Evolutionary conservation across 1,140 invertebrate genomes (phyloP).

Genomic region (Daktulosphaira vitifoliae): DNA sequence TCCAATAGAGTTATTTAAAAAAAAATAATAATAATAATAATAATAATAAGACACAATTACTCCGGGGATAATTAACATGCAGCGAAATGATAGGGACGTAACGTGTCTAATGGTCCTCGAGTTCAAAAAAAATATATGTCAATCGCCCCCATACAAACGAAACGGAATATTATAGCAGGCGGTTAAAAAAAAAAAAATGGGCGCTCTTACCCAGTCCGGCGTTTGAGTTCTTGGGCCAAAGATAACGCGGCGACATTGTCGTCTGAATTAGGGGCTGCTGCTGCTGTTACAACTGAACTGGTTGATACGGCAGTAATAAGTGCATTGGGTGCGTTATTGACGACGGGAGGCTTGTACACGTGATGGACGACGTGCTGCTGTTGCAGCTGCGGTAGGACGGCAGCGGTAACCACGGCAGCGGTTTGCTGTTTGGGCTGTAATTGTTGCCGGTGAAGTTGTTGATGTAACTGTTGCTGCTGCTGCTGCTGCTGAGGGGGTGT

Average conservation of each 20-base stretch:
- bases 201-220: constrained; percentile 23
- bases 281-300: not conserved
- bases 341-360: not conserved
- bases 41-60: no score
- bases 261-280: not conserved
- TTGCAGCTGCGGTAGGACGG: not conserved
- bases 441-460: constrained; percentile 1
- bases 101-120: no score
- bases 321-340: not conserved
- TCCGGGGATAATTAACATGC: no score
- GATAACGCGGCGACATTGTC: constrained; percentile 15
- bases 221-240: constrained; percentile 28
- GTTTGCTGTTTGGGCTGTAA: not conserved
- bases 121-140: no score
- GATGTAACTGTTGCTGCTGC: not conserved
- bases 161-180: no score
- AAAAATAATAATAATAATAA: no score
- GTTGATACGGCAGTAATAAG: not conserved
- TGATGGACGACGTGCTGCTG: constrained; percentile 1
- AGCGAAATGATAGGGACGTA: no score
- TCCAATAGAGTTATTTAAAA: no score
- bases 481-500: constrained; percentile 6
- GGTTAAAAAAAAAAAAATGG: no score
- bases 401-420: not conserved
- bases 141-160: no score